A percentile compares a stretch with the other conserved stretches of the same genome.
Evolutionary conservation across 1,140 invertebrate genomes (phyloP).

Genomic region (Zaprionus inermis): DNA sequence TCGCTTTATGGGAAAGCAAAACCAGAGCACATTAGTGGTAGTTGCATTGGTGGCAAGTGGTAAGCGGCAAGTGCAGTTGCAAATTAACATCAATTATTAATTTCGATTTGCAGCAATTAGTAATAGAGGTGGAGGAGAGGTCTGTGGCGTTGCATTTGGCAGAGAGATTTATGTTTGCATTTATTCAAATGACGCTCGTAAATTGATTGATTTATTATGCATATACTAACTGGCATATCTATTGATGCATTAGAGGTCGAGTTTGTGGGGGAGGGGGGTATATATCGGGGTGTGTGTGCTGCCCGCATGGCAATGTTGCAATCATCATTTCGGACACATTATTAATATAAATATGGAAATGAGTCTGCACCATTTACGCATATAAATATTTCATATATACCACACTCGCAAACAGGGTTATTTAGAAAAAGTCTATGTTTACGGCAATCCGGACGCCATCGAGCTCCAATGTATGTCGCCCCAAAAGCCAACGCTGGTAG

Average conservation of each 20-base stretch:
- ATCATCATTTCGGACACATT: conserved; percentile 61
- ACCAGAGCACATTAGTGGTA: conserved; percentile 58
- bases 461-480: conserved; percentile 64
- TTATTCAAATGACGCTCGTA: conserved; percentile 46
- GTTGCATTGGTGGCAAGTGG: conserved; percentile 23
- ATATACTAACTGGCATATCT: conserved; percentile 17
- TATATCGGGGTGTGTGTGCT: not conserved
- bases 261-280: too few species aligned
- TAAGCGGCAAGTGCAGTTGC: conserved; percentile 44
- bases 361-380: conserved; percentile 27
- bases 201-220: conserved; percentile 81
- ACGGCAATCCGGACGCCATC: conserved; percentile 75
- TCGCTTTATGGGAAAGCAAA: conserved; percentile 33
- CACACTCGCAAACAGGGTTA: conserved; percentile 54
- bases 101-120: conserved; percentile 76
- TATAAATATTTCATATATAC: conserved; percentile 37
- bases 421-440: conserved; percentile 79
- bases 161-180: conserved; percentile 46
- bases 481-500: conserved; percentile 52
- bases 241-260: conserved; percentile 42
- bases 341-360: conserved; percentile 34
- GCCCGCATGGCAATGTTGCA: conserved; percentile 51
- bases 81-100: conserved; percentile 82
- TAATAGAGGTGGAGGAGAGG: not conserved
- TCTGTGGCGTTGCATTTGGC: conserved; percentile 12